Evolutionary conservation across 2,888 invertebrate genomes (phyloP).

Genomic region (Pristionchus exspectatus): DNA sequence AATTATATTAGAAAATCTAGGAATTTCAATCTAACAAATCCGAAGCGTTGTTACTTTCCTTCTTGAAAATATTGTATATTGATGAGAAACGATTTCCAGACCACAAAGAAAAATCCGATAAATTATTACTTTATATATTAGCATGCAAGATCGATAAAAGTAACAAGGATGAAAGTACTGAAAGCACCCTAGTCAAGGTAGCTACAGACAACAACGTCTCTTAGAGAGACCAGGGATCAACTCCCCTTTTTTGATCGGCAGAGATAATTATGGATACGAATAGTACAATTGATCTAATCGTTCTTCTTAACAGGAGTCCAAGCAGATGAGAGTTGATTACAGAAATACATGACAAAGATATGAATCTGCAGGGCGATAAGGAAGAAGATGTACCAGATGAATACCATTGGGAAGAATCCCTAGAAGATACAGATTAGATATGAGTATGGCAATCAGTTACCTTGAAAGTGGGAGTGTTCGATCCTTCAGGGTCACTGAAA

Average conservation of each 20-base stretch:
- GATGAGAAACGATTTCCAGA: background rate
- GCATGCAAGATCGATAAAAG: background rate
- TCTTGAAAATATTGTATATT: background rate
- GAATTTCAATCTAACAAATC: too few species aligned
- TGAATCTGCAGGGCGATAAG: conserved; percentile 77
- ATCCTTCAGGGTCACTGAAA: conserved; percentile 69
- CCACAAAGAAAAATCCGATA: background rate
- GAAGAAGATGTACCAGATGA: conserved; percentile 78
- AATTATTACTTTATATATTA: conserved; percentile 20
- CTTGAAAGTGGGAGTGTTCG: conserved; percentile 76
- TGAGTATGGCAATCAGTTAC: conserved; percentile 54
- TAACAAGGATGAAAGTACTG: conserved; percentile 46
- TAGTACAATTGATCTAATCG: background rate
- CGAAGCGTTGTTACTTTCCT: too few species aligned
- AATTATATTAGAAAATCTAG: too few species aligned
- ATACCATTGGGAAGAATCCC: conserved; percentile 77
- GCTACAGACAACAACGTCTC: conserved; percentile 42
- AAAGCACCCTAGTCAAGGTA: conserved; percentile 31
- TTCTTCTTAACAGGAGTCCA: conserved; percentile 70
- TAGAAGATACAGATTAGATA: conserved; percentile 51
- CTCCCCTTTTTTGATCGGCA: background rate
- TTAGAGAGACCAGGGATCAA: background rate
- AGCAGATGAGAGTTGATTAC: conserved; percentile 69
- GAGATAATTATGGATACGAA: background rate
- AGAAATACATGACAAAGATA: conserved; percentile 76